Evolutionary conservation across 2,113 vertebrate genomes (phyloP).

Genomic region (Charina bottae): DNA sequence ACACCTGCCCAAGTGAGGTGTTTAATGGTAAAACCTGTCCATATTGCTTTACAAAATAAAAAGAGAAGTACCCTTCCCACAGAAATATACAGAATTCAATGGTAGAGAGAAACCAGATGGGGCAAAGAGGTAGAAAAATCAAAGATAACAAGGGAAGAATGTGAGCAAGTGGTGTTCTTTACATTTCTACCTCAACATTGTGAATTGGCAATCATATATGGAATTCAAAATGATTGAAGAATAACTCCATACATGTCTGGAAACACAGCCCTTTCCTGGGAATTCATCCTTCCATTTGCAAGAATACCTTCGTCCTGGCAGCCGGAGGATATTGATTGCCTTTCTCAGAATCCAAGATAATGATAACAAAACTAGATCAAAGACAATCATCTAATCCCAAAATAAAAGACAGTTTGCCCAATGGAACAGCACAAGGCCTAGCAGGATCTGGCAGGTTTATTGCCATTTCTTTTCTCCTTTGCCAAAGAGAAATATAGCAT

Average conservation of each 20-base stretch:
- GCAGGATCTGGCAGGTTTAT: neutral
- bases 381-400: neutral
- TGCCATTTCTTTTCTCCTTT: neutral
- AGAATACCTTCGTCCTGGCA: neutral
- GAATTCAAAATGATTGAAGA: neutral
- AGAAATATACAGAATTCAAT: neutral
- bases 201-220: neutral
- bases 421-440: conserved; percentile 5
- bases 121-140: neutral
- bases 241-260: neutral
- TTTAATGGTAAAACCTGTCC: neutral
- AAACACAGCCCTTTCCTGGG: neutral
- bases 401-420: neutral
- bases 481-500: neutral
- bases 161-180: neutral
- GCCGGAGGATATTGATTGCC: conserved; percentile 2
- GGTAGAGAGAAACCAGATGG: too few relatives aligned
- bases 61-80: neutral
- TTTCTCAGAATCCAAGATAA: conserved; percentile 1
- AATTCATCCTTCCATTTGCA: neutral
- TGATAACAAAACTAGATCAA: neutral
- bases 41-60: neutral
- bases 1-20: neutral
- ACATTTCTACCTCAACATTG: neutral
- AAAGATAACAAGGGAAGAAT: neutral